Conservation (phyloP, 2,888 invertebrate genomes). For the Rambutsinella grinnellia region DNA sequence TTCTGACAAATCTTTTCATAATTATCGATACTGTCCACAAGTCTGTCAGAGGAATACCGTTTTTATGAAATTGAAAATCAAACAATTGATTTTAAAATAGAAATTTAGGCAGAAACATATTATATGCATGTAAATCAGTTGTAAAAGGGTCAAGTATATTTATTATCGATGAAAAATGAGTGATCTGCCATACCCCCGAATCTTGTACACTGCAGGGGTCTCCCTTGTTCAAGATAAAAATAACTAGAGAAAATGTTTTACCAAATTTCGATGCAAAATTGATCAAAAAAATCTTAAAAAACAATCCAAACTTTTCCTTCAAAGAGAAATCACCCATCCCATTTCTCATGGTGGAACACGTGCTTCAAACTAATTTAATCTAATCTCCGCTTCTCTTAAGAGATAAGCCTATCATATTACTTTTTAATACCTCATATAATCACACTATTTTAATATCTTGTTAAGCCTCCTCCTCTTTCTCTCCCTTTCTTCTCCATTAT, state of each 20-base stretch:
- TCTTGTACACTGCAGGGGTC: slow-evolving; percentile 54
- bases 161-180: slow-evolving; percentile 11
- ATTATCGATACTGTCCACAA: not conserved
- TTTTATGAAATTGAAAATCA: not conserved
- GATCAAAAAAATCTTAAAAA: no score
- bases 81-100: not conserved
- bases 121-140: slow-evolving; percentile 59
- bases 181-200: slow-evolving; percentile 37
- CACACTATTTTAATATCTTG: slow-evolving; percentile 4
- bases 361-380: slow-evolving; percentile 11
- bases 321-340: not conserved
- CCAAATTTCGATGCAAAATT: not conserved
- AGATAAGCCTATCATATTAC: slow-evolving; percentile 32
- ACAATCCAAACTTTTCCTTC: not conserved
- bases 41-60: not conserved
- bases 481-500: slow-evolving; percentile 7
- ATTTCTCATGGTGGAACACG: not conserved
- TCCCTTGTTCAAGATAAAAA: slow-evolving; percentile 44
- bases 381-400: slow-evolving; percentile 30
- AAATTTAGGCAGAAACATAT: slow-evolving; percentile 8
- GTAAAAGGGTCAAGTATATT: slow-evolving; percentile 45
- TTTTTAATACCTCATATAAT: slow-evolving; percentile 18
- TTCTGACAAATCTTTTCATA: not conserved
- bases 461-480: slow-evolving; percentile 18
- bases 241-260: not conserved